A percentile compares a stretch with the other conserved stretches of the same genome.
phyloP scores from a whole-genome alignment of 2,797 vertebrate species.

The Gobionotothen gibberifrons region DNA sequence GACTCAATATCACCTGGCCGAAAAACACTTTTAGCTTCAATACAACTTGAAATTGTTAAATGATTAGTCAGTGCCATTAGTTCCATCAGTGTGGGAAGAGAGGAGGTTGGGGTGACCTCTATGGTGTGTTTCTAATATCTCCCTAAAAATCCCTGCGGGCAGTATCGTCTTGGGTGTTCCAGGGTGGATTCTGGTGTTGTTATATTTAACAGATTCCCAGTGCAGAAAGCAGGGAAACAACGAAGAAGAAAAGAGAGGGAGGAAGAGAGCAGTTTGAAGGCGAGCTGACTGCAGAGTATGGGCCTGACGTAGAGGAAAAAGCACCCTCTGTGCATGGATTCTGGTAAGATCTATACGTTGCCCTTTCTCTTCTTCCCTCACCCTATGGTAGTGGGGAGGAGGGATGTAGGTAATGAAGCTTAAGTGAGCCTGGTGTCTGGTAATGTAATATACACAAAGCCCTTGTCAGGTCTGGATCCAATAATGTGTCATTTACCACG shows the following conservation, averaged over 20 bases:
- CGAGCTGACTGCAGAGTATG: slow-evolving; percentile 51
- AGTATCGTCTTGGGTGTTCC: slow-evolving; percentile 86
- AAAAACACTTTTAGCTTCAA: slow-evolving; percentile 25
- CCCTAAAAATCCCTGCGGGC: slow-evolving; percentile 80
- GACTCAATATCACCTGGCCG: slow-evolving; percentile 7
- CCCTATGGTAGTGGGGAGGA: slow-evolving; percentile 74
- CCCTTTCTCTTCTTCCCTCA: slow-evolving; percentile 67
- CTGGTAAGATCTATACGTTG: slow-evolving; percentile 79
- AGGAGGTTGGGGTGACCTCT: slow-evolving; percentile 69
- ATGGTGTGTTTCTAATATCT: slow-evolving; percentile 85
- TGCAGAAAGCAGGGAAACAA: slow-evolving; percentile 64
- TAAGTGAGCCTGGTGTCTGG: slow-evolving; percentile 94
- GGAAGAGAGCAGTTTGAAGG: slow-evolving; percentile 75
- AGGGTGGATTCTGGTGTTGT: slow-evolving; percentile 86
- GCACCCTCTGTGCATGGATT: slow-evolving; percentile 85
- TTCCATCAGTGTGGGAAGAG: slow-evolving; percentile 68
- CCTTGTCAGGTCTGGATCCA: slow-evolving; percentile 98
- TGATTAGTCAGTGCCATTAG: slow-evolving; percentile 12
- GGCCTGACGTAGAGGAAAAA: slow-evolving; percentile 75
- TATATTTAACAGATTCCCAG: slow-evolving; percentile 90
- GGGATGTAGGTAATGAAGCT: slow-evolving; percentile 92
- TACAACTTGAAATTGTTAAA: slow-evolving; percentile 44
- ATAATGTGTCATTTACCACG: slow-evolving; percentile 98
- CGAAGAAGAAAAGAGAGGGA: slow-evolving; percentile 79
- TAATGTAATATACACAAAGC: slow-evolving; percentile 91